Evolutionary conservation across 2,888 invertebrate genomes (phyloP), one percentile per base, ranked within the genome.

Genomic region (Drosophila colorata): DNA sequence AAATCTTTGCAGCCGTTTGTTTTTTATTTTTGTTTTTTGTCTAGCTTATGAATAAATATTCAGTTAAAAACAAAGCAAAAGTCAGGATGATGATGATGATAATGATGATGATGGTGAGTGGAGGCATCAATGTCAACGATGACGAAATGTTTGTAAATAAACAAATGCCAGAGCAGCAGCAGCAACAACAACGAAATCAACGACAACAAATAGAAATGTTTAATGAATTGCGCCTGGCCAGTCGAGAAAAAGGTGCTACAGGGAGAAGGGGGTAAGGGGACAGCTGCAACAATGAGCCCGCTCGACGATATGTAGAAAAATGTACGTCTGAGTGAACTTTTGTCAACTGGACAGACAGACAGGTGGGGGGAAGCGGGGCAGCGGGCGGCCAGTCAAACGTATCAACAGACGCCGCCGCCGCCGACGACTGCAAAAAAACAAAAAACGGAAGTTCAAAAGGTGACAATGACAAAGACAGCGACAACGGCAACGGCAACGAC

Each of bases 391-490:
- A 56, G 59, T 66, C 65, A 71, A 78, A 71, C 65, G 61, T 78
- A 78, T 78, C 64, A 70, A 67, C 67, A 75, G 68, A 72, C 69
- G 49, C 51, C 66, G 74, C 58, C 77, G 69, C 23, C 70, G 20
- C 40, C 71, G 48, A 11, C 43, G 40, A 16, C 56, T 18, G 18
- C 16, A n/a, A 38, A 46, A 43, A 61, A 68, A 56, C 60, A 40
- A 71, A 73, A 77, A 78, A 82, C 86, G 86, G 86, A 86, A 86
- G 87, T 86, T 86, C 79, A 86, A 86, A 87, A 86, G 86, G 86
- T 86, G 86, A 85, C 88, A 80, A 85, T 64, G 55, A 69, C 70
- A 58, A 61, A 60, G 63, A 57, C 46, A 55, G 49, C 52, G 43
- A 47, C 46, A n/a, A 11, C 20, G 40, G 48, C 25, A 25, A 25